phyloP scores from a whole-genome alignment of 2,888 invertebrate genomes.

The Drosophila putrida region DNA sequence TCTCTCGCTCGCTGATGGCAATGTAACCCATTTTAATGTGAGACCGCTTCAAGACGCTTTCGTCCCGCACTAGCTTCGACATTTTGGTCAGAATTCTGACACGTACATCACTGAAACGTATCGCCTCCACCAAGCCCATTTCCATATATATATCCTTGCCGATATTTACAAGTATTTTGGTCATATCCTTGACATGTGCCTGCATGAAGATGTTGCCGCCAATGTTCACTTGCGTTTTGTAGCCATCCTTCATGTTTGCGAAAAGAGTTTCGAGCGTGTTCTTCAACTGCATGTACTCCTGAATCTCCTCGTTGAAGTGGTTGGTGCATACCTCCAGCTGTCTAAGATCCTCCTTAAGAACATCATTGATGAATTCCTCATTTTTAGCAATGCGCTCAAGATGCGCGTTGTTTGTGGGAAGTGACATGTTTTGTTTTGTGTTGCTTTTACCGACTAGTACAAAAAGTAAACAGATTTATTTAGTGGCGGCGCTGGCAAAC shows the following conservation, averaged over 20 bases:
- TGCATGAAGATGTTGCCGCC: conserved; percentile 95
- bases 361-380: conserved; percentile 92
- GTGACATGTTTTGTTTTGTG: conserved; percentile 30
- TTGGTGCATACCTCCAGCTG: conserved; percentile 88
- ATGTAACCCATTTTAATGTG: conserved; percentile 92
- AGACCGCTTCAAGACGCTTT: conserved; percentile 90
- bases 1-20: conserved; percentile 88
- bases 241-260: conserved; percentile 86
- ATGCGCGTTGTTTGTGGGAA: conserved; percentile 17
- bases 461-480: no score
- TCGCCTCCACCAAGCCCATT: conserved; percentile 90
- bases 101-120: conserved; percentile 90
- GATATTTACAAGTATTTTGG: conserved; percentile 89
- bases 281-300: conserved; percentile 91
- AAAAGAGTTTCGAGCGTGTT: conserved; percentile 89
- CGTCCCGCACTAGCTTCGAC: conserved; percentile 88
- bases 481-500: conserved; percentile 26
- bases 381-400: conserved; percentile 65
- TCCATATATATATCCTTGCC: conserved; percentile 92
- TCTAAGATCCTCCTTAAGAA: conserved; percentile 90
- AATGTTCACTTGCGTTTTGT: conserved; percentile 91
- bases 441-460: neutral
- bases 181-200: conserved; percentile 87
- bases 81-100: conserved; percentile 88
- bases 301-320: conserved; percentile 88